Evolutionary conservation across 2,797 vertebrate species (phyloP), one percentile per base, ranked within the genome.

Genomic region (Austrolebias charrua): DNA sequence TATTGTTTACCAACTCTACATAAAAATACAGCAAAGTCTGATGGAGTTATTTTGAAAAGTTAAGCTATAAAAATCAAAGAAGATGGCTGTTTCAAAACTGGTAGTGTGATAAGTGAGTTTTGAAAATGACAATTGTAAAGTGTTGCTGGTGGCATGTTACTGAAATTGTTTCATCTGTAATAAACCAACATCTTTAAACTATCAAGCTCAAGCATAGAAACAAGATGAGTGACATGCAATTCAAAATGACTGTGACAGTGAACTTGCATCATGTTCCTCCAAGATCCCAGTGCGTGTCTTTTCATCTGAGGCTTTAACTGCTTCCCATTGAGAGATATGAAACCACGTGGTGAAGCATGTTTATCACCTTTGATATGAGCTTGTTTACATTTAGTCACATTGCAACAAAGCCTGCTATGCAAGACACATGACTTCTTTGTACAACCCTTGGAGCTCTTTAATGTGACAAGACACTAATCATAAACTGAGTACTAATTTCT

Each of bases 311-410:
- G 72, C 65, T 77, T 68, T 71, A 74, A 60, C 59, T 52, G 24
- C 76, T 81, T 78, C 66, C 76, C 29, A 63, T 69, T n/a, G 67
- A 58, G 58, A 72, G 81, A 81, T 83, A 75, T 80, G 73, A 68
- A 73, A 66, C 76, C 29, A 51, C 71, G 69, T 81, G 71, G 74
- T 68, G 81, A 76, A 76, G 80, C 74, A 86, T 87, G 80, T 85
- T 86, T 81, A 79, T 75, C 83, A 86, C 78, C 84, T 86, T 85
- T 86, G 84, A 86, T 86, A 85, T 54, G 33, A 74, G 61, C 69
- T 63, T 75, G 74, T 86, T 88, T 76, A 69, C 78, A 86, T 84
- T 85, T 84, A 71, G 61, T 49, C 81, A 69, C 73, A 44, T 63
- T 49, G 59, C 72, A 54, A 52, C 71, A 69, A 69, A 79, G 49